Evolutionary conservation across 2,888 invertebrate species (phyloP).

Genomic region (Axea sp.): DNA sequence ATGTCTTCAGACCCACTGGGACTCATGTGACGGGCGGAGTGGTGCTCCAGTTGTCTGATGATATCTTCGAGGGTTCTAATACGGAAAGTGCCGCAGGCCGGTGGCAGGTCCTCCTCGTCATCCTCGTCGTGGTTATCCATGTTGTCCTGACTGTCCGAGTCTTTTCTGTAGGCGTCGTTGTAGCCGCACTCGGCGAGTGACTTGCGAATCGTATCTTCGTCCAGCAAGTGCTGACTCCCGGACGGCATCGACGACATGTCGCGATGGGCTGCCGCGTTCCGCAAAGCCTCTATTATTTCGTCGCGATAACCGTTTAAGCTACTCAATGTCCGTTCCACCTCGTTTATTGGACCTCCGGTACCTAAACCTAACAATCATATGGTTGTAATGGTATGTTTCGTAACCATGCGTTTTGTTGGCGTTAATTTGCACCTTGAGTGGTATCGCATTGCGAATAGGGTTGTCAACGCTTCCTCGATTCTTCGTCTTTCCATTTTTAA

Average conservation of each 20-base stretch:
- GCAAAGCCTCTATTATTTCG: constrained; percentile 93
- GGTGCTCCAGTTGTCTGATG: constrained; percentile 92
- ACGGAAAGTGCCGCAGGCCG: constrained; percentile 89
- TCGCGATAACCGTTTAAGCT: constrained; percentile 95
- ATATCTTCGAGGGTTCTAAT: constrained; percentile 95
- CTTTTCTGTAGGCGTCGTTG: constrained; percentile 82
- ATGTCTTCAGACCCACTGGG: constrained; percentile 95
- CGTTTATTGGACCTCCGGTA: constrained; percentile 84
- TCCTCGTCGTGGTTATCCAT: constrained; percentile 84
- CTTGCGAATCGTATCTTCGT: constrained; percentile 85
- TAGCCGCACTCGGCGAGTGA: constrained; percentile 85
- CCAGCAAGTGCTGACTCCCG: constrained; percentile 84
- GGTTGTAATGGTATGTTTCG: constrained; percentile 39
- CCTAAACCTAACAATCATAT: constrained; percentile 74
- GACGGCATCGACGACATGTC: constrained; percentile 83
- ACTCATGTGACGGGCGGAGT: constrained; percentile 92
- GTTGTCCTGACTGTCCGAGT: constrained; percentile 84
- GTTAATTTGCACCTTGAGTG: constrained; percentile 23
- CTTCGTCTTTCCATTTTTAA: too few species aligned
- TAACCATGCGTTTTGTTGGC: constrained; percentile 3
- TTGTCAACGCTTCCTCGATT: too few species aligned
- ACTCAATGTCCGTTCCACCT: constrained; percentile 92
- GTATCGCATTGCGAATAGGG: constrained; percentile 55
- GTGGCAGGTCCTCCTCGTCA: constrained; percentile 88
- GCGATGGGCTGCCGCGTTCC: constrained; percentile 89